A percentile compares a stretch with the other conserved stretches of the same genome.
Evolutionary conservation across 1,140 invertebrate species (phyloP).

Genomic region (Meloidogyne chitwoodi): DNA sequence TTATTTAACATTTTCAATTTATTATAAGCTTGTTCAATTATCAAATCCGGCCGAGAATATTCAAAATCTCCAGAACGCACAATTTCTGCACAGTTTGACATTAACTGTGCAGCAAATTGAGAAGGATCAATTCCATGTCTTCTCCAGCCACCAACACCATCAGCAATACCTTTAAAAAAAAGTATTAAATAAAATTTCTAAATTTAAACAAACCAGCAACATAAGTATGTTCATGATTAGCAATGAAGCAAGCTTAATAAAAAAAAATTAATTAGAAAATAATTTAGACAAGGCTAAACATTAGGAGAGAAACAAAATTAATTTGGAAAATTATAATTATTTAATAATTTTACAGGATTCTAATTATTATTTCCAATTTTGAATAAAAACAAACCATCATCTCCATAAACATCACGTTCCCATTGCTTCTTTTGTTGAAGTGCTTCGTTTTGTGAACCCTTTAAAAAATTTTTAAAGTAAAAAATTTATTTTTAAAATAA

Average conservation of each 20-base stretch:
- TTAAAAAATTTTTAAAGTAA: slow-evolving; percentile 61
- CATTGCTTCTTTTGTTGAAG: slow-evolving; percentile 57
- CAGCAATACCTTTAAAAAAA: slow-evolving; percentile 77
- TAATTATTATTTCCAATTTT: too few relatives aligned
- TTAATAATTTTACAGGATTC: too few relatives aligned
- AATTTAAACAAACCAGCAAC: slow-evolving; percentile 76
- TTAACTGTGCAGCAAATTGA: slow-evolving; percentile 83
- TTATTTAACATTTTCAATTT: slow-evolving; percentile 19
- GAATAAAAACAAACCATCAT: slow-evolving; percentile 69
- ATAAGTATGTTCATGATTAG: slow-evolving; percentile 77
- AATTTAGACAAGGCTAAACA: too few relatives aligned
- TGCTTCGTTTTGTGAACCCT: slow-evolving; percentile 66
- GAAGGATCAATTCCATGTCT: slow-evolving; percentile 95
- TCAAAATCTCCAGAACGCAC: slow-evolving; percentile 77
- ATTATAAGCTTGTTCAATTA: slow-evolving; percentile 75
- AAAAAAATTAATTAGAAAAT: not conserved
- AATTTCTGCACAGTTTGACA: slow-evolving; percentile 86
- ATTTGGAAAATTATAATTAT: too few relatives aligned
- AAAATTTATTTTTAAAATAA: not conserved
- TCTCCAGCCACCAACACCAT: slow-evolving; percentile 94
- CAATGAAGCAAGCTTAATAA: slow-evolving; percentile 75
- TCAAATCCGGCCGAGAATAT: slow-evolving; percentile 76
- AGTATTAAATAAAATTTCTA: slow-evolving; percentile 9
- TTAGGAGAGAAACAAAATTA: too few relatives aligned
- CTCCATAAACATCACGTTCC: slow-evolving; percentile 83